phyloP scores from a whole-genome alignment of 2,797 vertebrate genomes.

The Intellagama lesueurii region DNA sequence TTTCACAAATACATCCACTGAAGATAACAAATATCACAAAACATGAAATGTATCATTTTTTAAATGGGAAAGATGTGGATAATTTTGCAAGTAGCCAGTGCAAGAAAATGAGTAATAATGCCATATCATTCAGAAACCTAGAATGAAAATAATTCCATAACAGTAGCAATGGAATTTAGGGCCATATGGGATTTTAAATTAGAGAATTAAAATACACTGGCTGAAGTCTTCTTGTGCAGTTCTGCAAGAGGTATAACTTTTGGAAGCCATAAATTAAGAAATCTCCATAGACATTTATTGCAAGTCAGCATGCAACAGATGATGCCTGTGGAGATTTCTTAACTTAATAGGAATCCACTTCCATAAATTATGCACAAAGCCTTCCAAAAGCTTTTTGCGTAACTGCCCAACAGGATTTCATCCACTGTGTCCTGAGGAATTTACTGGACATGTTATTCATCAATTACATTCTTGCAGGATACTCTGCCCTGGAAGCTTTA shows the following conservation, averaged over 20 bases:
- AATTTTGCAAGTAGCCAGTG: conserved; percentile 12
- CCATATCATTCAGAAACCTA: conserved; percentile 11
- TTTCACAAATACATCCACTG: conserved; percentile 10
- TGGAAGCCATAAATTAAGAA: too few relatives aligned
- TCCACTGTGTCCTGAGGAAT: neutral
- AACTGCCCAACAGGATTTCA: too few relatives aligned
- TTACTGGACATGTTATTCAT: conserved; percentile 1
- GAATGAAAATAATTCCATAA: neutral
- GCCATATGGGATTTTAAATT: conserved; percentile 16
- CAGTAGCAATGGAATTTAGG: neutral
- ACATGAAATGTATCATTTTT: neutral
- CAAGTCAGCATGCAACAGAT: too few relatives aligned
- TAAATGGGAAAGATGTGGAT: conserved; percentile 5
- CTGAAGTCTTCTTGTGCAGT: too few relatives aligned
- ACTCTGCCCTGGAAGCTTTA: neutral
- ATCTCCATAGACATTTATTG: too few relatives aligned
- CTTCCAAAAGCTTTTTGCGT: too few relatives aligned
- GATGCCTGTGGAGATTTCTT: neutral
- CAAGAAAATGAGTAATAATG: conserved; percentile 13
- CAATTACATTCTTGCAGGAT: conserved; percentile 18
- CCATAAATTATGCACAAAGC: too few relatives aligned
- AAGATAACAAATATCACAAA: conserved; percentile 29
- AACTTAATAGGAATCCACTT: neutral
- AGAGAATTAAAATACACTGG: neutral
- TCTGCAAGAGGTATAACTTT: too few relatives aligned